A percentile compares a stretch with the other conserved stretches of the same genome.
phyloP scores from a whole-genome alignment of 2,888 invertebrate genomes.

The Steinernema scapterisci region DNA sequence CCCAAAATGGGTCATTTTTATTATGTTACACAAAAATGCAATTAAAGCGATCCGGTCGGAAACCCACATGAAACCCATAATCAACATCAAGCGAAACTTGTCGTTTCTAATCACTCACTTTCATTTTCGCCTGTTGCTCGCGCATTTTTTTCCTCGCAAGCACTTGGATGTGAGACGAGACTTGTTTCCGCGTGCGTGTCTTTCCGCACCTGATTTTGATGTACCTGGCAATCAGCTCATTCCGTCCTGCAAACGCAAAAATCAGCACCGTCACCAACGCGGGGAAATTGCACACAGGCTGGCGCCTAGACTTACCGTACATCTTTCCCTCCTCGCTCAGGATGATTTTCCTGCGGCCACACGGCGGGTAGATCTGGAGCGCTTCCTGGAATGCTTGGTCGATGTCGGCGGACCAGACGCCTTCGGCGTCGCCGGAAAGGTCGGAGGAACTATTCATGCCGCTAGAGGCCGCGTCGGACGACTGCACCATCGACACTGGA shows the following conservation, averaged over 20 bases:
- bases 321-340: slow-evolving; percentile 99
- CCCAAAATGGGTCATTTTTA: too few relatives aligned
- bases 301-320: slow-evolving; percentile 97
- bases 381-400: slow-evolving; percentile 98
- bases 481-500: slow-evolving; percentile 7
- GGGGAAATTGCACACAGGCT: background rate
- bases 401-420: slow-evolving; percentile 99
- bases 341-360: slow-evolving; percentile 98
- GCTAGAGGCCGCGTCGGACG: slow-evolving; percentile 4
- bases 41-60: too few relatives aligned
- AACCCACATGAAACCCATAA: background rate
- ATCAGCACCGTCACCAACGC: background rate
- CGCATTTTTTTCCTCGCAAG: slow-evolving; percentile 95
- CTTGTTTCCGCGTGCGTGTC: slow-evolving; percentile 98
- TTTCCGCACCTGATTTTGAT: slow-evolving; percentile 99
- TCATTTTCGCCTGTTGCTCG: slow-evolving; percentile 96
- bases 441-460: slow-evolving; percentile 6
- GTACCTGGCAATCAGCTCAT: slow-evolving; percentile 99
- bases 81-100: background rate
- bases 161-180: slow-evolving; percentile 99
- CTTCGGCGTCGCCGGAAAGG: slow-evolving; percentile 82
- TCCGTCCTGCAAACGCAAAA: slow-evolving; percentile 81
- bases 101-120: slow-evolving; percentile 72
- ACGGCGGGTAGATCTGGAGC: slow-evolving; percentile 98
- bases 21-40: too few relatives aligned